Conservation (phyloP, 2,888 invertebrate species). For the Plebejus argus region DNA sequence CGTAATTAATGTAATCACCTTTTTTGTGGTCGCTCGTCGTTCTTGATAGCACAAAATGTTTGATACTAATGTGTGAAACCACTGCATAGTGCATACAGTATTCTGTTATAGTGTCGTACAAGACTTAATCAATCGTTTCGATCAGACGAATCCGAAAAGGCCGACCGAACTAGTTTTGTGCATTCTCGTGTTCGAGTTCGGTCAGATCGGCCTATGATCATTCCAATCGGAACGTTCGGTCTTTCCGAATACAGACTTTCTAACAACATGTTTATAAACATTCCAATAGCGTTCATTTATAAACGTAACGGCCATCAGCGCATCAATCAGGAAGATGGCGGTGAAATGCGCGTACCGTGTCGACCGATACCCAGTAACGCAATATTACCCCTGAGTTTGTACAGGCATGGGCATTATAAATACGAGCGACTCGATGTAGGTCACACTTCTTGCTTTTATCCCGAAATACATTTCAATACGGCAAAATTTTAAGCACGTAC, state of each 20-base stretch:
- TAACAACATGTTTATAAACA: not conserved
- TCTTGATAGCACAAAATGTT: not conserved
- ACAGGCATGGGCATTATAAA: not conserved
- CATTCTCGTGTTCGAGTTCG: too few relatives aligned
- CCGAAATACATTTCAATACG: not conserved
- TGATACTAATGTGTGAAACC: not conserved
- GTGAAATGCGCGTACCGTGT: not conserved
- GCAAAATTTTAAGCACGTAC: not conserved
- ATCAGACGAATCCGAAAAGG: too few relatives aligned
- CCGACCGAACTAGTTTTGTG: too few relatives aligned
- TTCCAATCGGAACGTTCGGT: too few relatives aligned
- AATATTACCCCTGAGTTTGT: not conserved
- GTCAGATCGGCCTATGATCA: too few relatives aligned
- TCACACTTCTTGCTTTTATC: not conserved
- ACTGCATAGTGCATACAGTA: too few relatives aligned
- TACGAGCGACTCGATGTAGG: not conserved
- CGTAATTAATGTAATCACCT: not conserved
- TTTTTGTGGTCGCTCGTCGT: not conserved
- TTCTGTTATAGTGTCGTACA: too few relatives aligned
- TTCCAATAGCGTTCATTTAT: not conserved
- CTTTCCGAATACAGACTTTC: too few relatives aligned
- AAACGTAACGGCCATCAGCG: not conserved
- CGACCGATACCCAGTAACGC: not conserved
- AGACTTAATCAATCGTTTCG: too few relatives aligned
- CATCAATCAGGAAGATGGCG: not conserved